Evolutionary conservation across 2,888 invertebrate genomes (phyloP).

Genomic region (Chymomyza caudatula): DNA sequence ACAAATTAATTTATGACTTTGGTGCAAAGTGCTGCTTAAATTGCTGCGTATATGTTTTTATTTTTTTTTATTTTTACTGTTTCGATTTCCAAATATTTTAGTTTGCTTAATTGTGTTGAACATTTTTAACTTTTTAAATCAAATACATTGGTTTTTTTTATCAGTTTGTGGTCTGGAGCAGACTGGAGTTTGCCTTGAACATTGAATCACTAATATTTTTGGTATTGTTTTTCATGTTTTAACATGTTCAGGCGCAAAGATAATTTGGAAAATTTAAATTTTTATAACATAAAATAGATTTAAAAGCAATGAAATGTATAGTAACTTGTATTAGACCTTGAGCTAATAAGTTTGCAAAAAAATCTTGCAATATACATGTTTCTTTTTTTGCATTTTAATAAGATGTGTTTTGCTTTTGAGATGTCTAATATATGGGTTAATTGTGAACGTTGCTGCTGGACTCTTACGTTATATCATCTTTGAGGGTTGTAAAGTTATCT

Average conservation of each 20-base stretch:
- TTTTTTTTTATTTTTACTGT: slow-evolving; percentile 9
- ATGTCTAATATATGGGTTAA: neutral
- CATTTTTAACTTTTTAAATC: slow-evolving; percentile 22
- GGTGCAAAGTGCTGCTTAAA: slow-evolving; percentile 2
- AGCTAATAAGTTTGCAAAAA: neutral
- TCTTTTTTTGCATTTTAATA: neutral
- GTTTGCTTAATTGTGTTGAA: slow-evolving; percentile 12
- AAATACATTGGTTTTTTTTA: slow-evolving; percentile 26
- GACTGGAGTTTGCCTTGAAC: slow-evolving; percentile 50
- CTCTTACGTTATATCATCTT: too few species aligned
- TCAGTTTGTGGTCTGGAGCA: slow-evolving; percentile 7
- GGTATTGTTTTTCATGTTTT: slow-evolving; percentile 7
- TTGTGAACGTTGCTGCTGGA: too few species aligned
- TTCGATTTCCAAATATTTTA: slow-evolving; percentile 49
- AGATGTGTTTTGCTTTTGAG: too few species aligned
- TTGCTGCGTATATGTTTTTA: slow-evolving; percentile 21
- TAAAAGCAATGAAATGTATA: neutral
- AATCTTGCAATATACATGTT: neutral
- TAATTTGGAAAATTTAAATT: neutral
- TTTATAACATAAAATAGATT: neutral
- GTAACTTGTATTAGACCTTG: neutral
- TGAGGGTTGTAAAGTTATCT: too few species aligned
- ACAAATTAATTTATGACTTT: slow-evolving; percentile 55
- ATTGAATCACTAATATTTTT: slow-evolving; percentile 18
- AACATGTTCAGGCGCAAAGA: neutral